Conservation (phyloP, 2,113 vertebrate genomes). For the Chaetops frenatus region DNA sequence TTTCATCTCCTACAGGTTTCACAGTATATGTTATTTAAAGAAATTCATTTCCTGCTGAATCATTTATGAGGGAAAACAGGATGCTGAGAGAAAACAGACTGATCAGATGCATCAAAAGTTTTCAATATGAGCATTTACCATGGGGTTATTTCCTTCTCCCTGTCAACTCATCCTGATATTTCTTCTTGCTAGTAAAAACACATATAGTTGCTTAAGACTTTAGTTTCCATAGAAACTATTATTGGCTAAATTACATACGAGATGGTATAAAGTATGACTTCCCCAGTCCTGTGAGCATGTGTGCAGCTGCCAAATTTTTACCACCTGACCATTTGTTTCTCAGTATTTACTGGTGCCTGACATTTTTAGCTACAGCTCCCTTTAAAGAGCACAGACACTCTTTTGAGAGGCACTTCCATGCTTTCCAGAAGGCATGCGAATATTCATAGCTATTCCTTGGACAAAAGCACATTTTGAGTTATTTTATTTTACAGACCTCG, state of each 20-base stretch:
- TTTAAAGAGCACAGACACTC: accelerated
- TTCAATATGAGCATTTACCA: constrained; percentile 44
- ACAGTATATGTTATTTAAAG: constrained; percentile 20
- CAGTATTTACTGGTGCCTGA: background rate
- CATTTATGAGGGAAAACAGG: constrained; percentile 2
- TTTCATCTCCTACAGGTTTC: constrained; percentile 40
- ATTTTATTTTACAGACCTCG: background rate
- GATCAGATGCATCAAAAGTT: constrained; percentile 36
- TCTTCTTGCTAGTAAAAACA: constrained; percentile 48
- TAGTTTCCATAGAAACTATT: constrained; percentile 78
- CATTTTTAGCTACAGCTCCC: background rate
- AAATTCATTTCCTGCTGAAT: constrained; percentile 15
- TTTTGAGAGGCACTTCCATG: background rate
- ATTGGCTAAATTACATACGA: constrained; percentile 41
- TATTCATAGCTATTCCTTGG: background rate
- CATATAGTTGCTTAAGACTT: constrained; percentile 60
- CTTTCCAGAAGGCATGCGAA: background rate
- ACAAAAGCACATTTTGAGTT: background rate
- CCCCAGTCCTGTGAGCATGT: background rate
- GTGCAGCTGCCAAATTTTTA: background rate
- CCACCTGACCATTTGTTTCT: background rate
- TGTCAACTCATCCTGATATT: constrained; percentile 44
- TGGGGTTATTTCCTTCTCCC: constrained; percentile 33
- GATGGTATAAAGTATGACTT: background rate
- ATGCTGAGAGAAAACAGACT: background rate